Evolutionary conservation across 2,797 vertebrate genomes (phyloP), one percentile per base, ranked within the genome.

Genomic region (Diglossa cyanea): DNA sequence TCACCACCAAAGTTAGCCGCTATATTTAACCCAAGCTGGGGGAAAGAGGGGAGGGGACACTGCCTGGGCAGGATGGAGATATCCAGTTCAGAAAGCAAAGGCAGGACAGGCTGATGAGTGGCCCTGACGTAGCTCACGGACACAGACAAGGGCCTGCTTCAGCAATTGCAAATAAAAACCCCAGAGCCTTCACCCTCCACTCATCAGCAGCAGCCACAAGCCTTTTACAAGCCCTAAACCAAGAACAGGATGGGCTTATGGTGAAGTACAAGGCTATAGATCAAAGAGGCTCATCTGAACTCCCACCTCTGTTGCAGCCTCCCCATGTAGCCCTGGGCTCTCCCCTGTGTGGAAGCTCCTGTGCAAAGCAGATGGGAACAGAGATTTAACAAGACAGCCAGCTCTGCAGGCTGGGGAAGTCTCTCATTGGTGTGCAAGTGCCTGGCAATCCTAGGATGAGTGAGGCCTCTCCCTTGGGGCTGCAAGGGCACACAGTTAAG

Each of bases 1-100:
- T 99, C 98, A 98, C 98, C 97, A 98, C 96, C 97, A 97, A 97
- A 97, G 97, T 98, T 96, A 96, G 97, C 95, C 83, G 89, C 88
- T 96, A 94, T 95, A 97, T 96, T 98, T 97, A 97, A 97, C 95
- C 68, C 42, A 95, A 80, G 88, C 82, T 90, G 70, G 26, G 79
- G 85, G 86, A 63, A 88, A 86, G 84, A 96, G 83, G 65, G 92
- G 71, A 90, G 93, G 92, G 61, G 39, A 39, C 60, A 50, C 12
- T 60, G 48, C 58, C 66, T 54, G 58, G 62, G 44, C 31, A 63
- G 50, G 86, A 95, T 91, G 61, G 82, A 97, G 95, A 93, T 76
- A 89, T 91, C 84, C 95, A 83, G 77, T 83, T 80, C 58, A 66
- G 71, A 93, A 92, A 93, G 88, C 17, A 28, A 90, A 93, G 86